Percentiles rank a stretch among this genome's conserved stretches.
Evolutionary conservation across 2,113 vertebrate species (phyloP).

Genomic region (Solenodon paradoxus): DNA sequence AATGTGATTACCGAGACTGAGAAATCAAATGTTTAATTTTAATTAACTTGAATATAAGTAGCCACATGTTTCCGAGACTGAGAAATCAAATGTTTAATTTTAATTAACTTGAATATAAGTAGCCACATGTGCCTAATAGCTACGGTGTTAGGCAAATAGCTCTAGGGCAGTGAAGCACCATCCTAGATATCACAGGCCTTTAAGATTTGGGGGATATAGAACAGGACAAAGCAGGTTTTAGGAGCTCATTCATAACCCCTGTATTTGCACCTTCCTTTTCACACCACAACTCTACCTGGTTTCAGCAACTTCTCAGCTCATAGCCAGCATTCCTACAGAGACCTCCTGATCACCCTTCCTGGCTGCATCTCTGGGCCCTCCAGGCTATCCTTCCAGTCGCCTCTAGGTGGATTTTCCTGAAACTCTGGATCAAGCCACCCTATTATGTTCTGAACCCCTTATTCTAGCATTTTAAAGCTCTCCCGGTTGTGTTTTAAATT

Average conservation of each 20-base stretch:
- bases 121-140: neutral
- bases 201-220: neutral
- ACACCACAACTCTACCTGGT: neutral
- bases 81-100: neutral
- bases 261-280: neutral
- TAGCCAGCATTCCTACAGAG: neutral
- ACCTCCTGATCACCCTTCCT: neutral
- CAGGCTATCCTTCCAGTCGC: neutral
- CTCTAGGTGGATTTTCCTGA: neutral
- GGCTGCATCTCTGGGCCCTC: neutral
- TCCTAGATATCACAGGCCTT: neutral
- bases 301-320: neutral
- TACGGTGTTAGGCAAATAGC: neutral
- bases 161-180: neutral
- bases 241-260: neutral
- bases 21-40: neutral
- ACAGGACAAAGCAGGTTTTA: neutral
- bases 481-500: neutral
- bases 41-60: neutral
- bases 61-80: neutral
- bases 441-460: neutral
- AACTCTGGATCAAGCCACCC: neutral
- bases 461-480: neutral
- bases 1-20: neutral
- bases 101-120: neutral